Base-by-base conservation (phyloP, 2,113 vertebrate species). In the Actenoides lindsayi region DNA sequence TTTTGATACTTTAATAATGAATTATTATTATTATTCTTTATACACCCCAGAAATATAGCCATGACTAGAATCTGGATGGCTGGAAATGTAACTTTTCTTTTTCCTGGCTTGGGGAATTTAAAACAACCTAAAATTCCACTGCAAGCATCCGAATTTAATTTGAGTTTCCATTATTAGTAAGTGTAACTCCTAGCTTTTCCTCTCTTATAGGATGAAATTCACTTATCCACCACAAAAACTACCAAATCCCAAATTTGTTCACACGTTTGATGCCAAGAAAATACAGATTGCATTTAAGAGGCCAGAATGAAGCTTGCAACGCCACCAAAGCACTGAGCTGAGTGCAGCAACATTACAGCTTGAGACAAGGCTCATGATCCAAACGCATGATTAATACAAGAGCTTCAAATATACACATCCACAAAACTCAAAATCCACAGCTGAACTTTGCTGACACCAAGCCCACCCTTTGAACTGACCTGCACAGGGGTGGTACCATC, bases 351-450 rank as follows among this genome's bases (percentile, higher is more conserved):
- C 25, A 4, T 24, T 67, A 35, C 48, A 67, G 33, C 42, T 75
- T 5, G 10, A 82, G 73, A 56, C 0, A 1, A 68, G 42, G 33
- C 19, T 8, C 6, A 2, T 31, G 14, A 33, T 35, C 54, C 73
- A 86, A 67, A 60, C 17, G 8, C 6, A 2, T n/a, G 14, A 33
- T 35, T 74, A 56, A 74, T 17, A 42, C 9, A 46, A 42, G 30
- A 0, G 0, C 11, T 83, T 70, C 62, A 27, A 62, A 62, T 19
- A 56, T 0, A 8, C 27, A 5, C 20, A 31, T n/a, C 60, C 1
- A 0, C 46, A 65, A 19, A 63, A 35, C 27, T 41, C 17, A 25
- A 53, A 59, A 60, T 11, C 70, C 35, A 13, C 56, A 39, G 39
- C 65, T 71, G 46, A 46, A 15, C 20, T 78, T 21, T 24, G 14